Evolutionary conservation across 2,797 vertebrate species (phyloP), one percentile per base, ranked within the genome.

Genomic region (Petrocephalus sullivani): DNA sequence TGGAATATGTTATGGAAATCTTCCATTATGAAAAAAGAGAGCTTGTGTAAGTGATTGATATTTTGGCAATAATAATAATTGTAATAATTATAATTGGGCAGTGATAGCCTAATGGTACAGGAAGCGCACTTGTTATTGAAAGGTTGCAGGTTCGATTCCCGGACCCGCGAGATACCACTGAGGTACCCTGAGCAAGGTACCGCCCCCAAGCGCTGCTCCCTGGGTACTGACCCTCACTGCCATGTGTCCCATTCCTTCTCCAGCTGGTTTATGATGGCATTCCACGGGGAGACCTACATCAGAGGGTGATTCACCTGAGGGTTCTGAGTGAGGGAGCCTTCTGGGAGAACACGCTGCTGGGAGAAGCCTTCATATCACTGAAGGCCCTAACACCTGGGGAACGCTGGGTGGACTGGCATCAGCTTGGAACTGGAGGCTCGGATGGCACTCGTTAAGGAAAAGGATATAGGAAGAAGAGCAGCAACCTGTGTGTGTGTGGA

Each of bases 311-410:
- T 88, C 97, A 97, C 93, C 95, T 99, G 87, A 96, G 98, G 0
- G 98, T 99, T 89, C 95, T 99, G 89, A 97, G 96, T 0, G 98
- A 99, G 23, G 98, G 98, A 0, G 96, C 98, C 0, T 98, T 99
- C 93, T 98, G 98, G 97, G 98, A 99, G 93, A 99, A 98, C 89
- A 95, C 97, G 2, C 94, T 98, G 85, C 96, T 99, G 0, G 98
- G 98, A 0, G 97, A 99, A 94, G 95, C 97, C 89, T 95, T 96
- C 88, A 98, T 99, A 91, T 94, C 95, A 0, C 95, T 99, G 23
- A 96, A 96, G 78, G 96, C 94, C 91, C 94, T 99, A 12, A 95
- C 96, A 88, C 96, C 98, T 0, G 96, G 96, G 0, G 96, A 96
- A 91, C 97, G 97, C 95, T 98, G 97, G 95, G 97, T 97, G 2